Evolutionary conservation across 2,797 vertebrate genomes (phyloP).

Genomic region (Ptychobarbus kaznakovi): DNA sequence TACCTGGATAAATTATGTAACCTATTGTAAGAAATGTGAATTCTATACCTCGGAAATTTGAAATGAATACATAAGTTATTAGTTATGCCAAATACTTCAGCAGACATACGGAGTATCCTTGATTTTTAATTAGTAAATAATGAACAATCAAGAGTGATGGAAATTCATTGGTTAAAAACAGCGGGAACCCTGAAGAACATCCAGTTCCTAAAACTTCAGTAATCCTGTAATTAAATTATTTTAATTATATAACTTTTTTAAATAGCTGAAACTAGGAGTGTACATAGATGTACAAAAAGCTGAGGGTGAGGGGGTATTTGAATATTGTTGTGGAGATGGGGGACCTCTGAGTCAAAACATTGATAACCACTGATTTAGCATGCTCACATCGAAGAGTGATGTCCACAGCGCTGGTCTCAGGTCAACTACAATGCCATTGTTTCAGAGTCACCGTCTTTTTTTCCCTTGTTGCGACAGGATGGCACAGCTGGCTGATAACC

Average conservation of each 20-base stretch:
- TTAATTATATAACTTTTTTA: not conserved
- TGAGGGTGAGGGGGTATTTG: not conserved
- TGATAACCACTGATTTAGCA: not conserved
- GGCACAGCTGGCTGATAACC: constrained; percentile 48
- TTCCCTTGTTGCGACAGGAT: constrained; percentile 19
- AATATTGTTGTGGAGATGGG: not conserved
- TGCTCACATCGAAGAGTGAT: not conserved
- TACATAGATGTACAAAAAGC: not conserved
- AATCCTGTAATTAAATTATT: not conserved
- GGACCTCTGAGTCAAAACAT: not conserved
- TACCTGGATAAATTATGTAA: not conserved
- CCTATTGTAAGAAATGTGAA: not conserved
- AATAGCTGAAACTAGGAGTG: not conserved
- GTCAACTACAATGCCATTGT: constrained; percentile 1
- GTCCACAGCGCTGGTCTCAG: constrained; percentile 8
- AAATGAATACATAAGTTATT: not conserved
- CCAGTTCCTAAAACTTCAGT: not conserved
- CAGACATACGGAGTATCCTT: not conserved
- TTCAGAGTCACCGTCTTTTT: constrained; percentile 27
- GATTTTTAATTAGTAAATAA: not conserved
- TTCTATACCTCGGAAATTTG: not conserved
- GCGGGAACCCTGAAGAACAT: too few relatives aligned
- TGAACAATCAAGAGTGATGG: not conserved
- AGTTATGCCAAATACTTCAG: not conserved
- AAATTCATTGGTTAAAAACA: not conserved